These are phyloP conservation scores for Heterodera schachtii DNA, from an alignment of 1,140 invertebrate genomes.

Conservation along the genomic window DNA sequence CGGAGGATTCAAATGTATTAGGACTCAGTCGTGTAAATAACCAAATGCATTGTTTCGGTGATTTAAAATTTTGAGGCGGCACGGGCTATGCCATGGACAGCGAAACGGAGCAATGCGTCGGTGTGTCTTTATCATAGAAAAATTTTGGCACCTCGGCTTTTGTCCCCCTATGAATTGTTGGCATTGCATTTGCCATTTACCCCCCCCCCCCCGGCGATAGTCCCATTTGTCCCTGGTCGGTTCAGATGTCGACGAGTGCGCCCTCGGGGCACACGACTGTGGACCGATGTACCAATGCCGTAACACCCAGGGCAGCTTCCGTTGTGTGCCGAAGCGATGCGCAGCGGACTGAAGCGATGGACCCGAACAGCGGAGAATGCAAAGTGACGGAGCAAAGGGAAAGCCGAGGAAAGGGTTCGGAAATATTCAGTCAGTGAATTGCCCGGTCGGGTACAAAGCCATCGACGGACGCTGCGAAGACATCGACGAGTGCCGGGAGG, in stretches of 20 bases:
- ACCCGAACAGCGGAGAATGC: conserved; percentile 62
- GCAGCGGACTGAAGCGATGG: conserved; percentile 64
- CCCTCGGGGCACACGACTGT: conserved; percentile 80
- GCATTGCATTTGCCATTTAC: background rate
- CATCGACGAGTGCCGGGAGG: conserved; percentile 81
- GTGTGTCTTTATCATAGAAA: conserved; percentile 67
- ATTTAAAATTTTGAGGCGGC: conserved; percentile 68
- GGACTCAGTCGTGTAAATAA: conserved; percentile 76
- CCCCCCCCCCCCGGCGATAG: background rate
- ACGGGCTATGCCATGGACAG: conserved; percentile 93
- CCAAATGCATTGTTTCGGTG: background rate
- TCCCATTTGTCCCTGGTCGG: background rate
- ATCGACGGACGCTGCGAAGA: conserved; percentile 72
- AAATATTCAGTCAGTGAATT: conserved; percentile 62
- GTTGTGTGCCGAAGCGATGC: conserved; percentile 74
- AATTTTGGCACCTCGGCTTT: too few relatives aligned
- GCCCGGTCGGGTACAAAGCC: conserved; percentile 68
- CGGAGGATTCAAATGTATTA: conserved; percentile 72
- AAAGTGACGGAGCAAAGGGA: conserved; percentile 9
- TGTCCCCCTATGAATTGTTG: too few relatives aligned
- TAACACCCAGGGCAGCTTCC: conserved; percentile 82
- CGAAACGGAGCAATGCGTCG: conserved; percentile 81
- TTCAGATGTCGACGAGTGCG: conserved; percentile 70
- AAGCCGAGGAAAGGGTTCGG: background rate
- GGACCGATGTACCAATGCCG: conserved; percentile 78